Evolutionary conservation across 2,113 vertebrate genomes (phyloP).

Genomic region (Martes martes): DNA sequence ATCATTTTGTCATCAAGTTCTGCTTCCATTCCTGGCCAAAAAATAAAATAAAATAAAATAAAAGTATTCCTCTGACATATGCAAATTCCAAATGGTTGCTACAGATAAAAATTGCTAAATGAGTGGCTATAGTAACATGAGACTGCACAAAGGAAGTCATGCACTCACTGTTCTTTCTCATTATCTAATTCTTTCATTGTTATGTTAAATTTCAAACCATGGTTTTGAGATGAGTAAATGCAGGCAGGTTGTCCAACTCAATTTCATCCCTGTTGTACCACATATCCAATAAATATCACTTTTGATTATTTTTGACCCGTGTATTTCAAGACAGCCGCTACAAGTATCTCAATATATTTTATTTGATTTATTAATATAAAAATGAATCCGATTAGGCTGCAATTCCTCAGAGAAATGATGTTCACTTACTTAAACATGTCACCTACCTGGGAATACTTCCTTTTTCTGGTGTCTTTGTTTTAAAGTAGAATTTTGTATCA

Average conservation of each 20-base stretch:
- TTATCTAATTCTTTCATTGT: constrained; percentile 35
- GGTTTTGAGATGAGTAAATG: constrained; percentile 42
- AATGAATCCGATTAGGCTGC: constrained; percentile 62
- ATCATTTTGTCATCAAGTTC: constrained; percentile 34
- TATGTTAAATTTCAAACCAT: constrained; percentile 13
- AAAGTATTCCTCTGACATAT: not conserved
- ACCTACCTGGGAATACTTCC: constrained; percentile 57
- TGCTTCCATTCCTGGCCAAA: not conserved
- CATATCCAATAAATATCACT: constrained; percentile 26
- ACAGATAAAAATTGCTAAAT: constrained; percentile 31
- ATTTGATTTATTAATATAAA: constrained; percentile 74
- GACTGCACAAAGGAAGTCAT: not conserved
- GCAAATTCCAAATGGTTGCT: constrained; percentile 47
- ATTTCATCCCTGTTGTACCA: constrained; percentile 40
- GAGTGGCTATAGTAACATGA: not conserved
- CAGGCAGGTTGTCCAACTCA: constrained; percentile 35
- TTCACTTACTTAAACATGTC: constrained; percentile 60
- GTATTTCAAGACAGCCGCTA: constrained; percentile 46
- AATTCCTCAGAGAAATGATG: constrained; percentile 65
- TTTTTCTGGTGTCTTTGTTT: constrained; percentile 25
- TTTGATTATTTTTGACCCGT: constrained; percentile 28
- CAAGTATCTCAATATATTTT: constrained; percentile 20
- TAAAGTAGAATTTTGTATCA: not conserved
- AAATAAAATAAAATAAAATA: not conserved
- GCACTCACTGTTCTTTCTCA: not conserved